These are phyloP conservation scores for Virgularia gustaviana DNA, from an alignment of 92 coral and sea anemone genomes.

Conservation along the genomic window DNA sequence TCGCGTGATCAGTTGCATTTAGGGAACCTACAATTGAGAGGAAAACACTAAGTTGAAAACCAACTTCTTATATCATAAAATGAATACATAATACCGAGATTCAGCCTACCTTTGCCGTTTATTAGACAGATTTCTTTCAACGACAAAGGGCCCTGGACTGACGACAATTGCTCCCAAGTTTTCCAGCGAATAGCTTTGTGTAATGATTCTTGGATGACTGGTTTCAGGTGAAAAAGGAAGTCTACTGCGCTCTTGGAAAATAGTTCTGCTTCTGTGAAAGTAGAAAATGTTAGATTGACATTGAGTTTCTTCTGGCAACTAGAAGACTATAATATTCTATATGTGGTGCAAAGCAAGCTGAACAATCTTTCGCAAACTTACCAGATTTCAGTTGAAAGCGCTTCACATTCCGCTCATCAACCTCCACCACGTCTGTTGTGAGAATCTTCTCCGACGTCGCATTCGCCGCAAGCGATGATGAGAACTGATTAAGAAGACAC, in stretches of 20 bases:
- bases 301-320: no score
- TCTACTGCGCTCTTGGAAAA: slow-evolving; percentile 51
- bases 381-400: slow-evolving; percentile 18
- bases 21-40: slow-evolving; percentile 52
- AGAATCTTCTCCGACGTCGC: slow-evolving; percentile 65
- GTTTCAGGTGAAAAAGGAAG: slow-evolving; percentile 67
- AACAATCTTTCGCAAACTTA: neutral
- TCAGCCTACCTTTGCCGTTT: slow-evolving; percentile 67
- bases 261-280: slow-evolving; percentile 12
- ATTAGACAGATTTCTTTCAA: slow-evolving; percentile 89
- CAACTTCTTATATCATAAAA: neutral
- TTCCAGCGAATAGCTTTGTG: slow-evolving; percentile 93
- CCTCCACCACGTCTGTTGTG: slow-evolving; percentile 43
- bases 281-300: no score
- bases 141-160: slow-evolving; percentile 95
- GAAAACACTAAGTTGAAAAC: neutral
- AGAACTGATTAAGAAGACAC: slow-evolving; percentile 81
- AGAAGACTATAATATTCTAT: neutral
- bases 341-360: neutral
- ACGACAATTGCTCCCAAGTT: slow-evolving; percentile 98
- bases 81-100: neutral
- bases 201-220: slow-evolving; percentile 84
- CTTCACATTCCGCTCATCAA: slow-evolving; percentile 19
- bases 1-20: slow-evolving; percentile 70
- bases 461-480: slow-evolving; percentile 83